These are phyloP conservation scores for Tokudaia tokunoshimensis DNA, from an alignment of 2,797 vertebrate species.

Conservation along the genomic window DNA sequence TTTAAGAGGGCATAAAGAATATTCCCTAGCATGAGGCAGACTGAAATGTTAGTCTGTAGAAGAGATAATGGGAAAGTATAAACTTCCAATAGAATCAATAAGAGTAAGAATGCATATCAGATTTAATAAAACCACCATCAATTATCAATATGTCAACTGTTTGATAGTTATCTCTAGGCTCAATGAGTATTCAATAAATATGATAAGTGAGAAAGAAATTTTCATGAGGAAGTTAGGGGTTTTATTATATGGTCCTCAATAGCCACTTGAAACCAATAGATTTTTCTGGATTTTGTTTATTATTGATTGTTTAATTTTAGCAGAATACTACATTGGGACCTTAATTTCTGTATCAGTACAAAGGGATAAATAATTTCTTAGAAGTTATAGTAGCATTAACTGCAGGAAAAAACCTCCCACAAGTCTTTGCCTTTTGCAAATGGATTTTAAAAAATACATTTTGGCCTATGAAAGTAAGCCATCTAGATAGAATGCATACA, in stretches of 20 bases:
- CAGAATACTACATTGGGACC: background rate
- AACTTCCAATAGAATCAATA: background rate
- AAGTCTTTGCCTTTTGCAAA: background rate
- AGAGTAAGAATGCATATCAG: background rate
- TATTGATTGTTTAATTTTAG: background rate
- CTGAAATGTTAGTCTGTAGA: background rate
- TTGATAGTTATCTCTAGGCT: background rate
- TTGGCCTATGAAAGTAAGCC: background rate
- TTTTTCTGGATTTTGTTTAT: constrained; percentile 13
- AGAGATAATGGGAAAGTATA: background rate
- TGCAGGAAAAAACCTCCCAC: background rate
- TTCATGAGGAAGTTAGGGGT: background rate
- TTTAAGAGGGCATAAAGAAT: background rate
- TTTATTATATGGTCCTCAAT: background rate
- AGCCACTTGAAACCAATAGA: background rate
- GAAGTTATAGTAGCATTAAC: background rate
- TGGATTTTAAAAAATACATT: background rate
- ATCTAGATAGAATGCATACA: background rate
- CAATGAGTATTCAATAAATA: background rate
- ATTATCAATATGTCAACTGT: background rate
- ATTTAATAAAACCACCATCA: background rate
- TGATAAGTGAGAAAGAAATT: background rate
- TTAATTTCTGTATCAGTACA: constrained; percentile 38
- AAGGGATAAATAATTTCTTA: background rate
- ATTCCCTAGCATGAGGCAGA: background rate